Conservation (phyloP, 2,888 invertebrate species). For the Pristionchus fissidentatus region DNA sequence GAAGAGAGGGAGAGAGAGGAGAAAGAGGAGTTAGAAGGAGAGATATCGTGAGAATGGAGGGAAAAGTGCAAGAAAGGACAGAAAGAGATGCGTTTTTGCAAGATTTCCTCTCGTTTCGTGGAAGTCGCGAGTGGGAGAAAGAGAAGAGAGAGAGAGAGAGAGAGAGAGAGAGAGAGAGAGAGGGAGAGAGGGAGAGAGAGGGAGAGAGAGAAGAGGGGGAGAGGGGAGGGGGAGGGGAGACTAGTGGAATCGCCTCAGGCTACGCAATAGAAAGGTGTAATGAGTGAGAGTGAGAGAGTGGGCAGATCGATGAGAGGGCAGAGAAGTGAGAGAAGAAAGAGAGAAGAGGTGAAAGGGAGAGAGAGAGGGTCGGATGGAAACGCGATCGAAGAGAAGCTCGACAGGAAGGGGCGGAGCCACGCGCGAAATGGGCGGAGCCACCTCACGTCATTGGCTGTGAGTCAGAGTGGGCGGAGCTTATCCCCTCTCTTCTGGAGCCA, state of each 20-base stretch:
- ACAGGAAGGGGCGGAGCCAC: slow-evolving; percentile 1
- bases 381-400: neutral
- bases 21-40: neutral
- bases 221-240: neutral
- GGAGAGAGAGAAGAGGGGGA: neutral
- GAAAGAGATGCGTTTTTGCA: too few species aligned
- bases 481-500: neutral
- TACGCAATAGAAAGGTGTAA: slow-evolving; percentile 7
- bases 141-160: slow-evolving; percentile 3
- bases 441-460: slow-evolving; percentile 21
- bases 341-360: neutral
- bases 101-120: too few species aligned
- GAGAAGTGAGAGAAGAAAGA: neutral
- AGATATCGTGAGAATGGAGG: neutral
- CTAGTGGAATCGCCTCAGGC: neutral
- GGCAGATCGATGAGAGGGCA: neutral
- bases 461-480: too few species aligned
- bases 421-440: slow-evolving; percentile 23
- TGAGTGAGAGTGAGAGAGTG: neutral
- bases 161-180: neutral
- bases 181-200: neutral
- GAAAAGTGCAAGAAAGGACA: slow-evolving; percentile 36
- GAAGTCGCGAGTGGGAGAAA: neutral
- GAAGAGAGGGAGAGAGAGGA: neutral
- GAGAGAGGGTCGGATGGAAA: neutral